A percentile compares a stretch with the other conserved stretches of the same genome.
phyloP scores from a whole-genome alignment of 2,888 invertebrate genomes.

The Poecilobothrus nobilitatus region DNA sequence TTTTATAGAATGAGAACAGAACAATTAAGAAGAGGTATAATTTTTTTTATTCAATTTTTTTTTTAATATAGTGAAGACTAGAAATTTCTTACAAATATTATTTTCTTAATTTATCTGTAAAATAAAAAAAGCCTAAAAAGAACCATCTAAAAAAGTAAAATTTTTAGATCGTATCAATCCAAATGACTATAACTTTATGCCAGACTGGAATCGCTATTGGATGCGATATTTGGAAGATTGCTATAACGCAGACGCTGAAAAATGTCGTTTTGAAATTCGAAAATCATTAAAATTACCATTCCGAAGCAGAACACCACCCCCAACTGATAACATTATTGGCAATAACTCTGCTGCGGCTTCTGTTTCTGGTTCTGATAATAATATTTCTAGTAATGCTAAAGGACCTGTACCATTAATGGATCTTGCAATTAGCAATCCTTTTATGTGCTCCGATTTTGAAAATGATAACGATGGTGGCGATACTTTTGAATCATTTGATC shows the following conservation, averaged over 20 bases:
- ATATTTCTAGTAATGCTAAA: not conserved
- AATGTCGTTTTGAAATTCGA: conserved; percentile 18
- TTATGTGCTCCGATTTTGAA: not conserved
- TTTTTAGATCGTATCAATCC: conserved; percentile 12
- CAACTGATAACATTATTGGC: conserved; percentile 7
- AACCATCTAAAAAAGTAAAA: not conserved
- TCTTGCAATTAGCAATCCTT: not conserved
- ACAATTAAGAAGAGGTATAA: conserved; percentile 20
- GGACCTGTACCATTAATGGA: conserved; percentile 1
- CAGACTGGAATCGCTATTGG: conserved; percentile 22
- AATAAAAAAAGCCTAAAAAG: not conserved
- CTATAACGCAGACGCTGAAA: conserved; percentile 18
- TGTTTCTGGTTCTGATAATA: too few relatives aligned
- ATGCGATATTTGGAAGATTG: conserved; percentile 16
- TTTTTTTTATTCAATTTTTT: too few relatives aligned
- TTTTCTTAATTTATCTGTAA: not conserved
- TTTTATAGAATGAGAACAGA: conserved; percentile 19
- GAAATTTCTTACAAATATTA: not conserved
- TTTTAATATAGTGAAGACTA: too few relatives aligned
- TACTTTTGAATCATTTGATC: not conserved
- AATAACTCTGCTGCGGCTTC: not conserved
- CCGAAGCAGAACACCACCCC: conserved; percentile 19
- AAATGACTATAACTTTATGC: conserved; percentile 20
- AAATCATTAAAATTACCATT: conserved; percentile 19
- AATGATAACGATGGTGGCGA: not conserved